phyloP scores from a whole-genome alignment of 2,113 vertebrate genomes.

The Pavo muticus region DNA sequence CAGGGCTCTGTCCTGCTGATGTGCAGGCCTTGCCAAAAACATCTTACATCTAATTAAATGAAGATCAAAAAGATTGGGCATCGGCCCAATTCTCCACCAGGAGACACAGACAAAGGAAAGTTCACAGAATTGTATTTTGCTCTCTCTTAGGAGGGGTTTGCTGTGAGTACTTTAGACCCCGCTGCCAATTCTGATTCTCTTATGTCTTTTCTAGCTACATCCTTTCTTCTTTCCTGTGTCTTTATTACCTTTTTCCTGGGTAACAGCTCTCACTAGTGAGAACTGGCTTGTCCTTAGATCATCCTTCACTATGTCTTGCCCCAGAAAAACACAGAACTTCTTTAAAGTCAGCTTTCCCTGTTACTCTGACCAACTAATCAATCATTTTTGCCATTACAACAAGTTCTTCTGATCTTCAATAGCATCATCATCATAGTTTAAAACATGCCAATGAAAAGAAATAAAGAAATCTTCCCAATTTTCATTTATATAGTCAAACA shows the following conservation, averaged over 20 bases:
- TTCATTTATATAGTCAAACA: neutral
- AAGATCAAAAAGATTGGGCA: neutral
- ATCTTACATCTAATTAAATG: neutral
- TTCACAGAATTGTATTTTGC: neutral
- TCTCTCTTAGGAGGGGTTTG: neutral
- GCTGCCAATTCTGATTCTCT: neutral
- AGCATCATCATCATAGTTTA: neutral
- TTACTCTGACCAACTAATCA: neutral
- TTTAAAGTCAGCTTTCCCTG: neutral
- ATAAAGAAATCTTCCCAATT: neutral
- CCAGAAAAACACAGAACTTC: neutral
- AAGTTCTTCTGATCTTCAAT: neutral
- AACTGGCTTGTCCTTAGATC: rapidly evolving
- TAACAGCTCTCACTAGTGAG: neutral
- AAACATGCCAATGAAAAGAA: neutral
- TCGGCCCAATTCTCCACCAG: neutral
- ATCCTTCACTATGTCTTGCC: neutral
- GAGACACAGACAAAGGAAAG: neutral
- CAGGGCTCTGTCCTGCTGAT: neutral
- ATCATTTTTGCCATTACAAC: neutral
- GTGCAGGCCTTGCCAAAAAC: neutral
- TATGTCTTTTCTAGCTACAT: neutral
- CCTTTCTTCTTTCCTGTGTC: neutral
- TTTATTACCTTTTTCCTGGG: neutral
- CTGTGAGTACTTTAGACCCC: neutral